These are phyloP conservation scores for Clepsis dumicolana DNA, from an alignment of 2,888 invertebrate genomes.

Conservation along the genomic window DNA sequence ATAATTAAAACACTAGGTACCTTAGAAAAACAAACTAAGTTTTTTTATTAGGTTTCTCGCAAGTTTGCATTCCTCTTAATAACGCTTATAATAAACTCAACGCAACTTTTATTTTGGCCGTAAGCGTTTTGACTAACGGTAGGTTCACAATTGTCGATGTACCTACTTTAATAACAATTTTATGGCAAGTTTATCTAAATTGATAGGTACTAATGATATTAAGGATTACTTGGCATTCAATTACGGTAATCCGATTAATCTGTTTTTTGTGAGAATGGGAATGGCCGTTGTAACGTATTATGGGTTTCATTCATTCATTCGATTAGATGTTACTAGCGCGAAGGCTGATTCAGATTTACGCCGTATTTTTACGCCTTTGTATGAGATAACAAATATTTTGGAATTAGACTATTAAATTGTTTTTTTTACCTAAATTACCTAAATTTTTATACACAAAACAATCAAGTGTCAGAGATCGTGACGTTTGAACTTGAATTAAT, in stretches of 20 bases:
- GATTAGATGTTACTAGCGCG: conserved; percentile 17
- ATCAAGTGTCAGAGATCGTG: neutral
- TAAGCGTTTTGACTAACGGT: neutral
- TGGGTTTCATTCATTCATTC: conserved; percentile 7
- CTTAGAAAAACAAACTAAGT: no score
- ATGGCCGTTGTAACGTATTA: conserved; percentile 7
- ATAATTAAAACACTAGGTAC: no score
- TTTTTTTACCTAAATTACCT: no score
- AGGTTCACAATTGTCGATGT: no score
- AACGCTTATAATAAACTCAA: no score
- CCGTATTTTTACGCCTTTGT: neutral
- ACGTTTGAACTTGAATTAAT: neutral
- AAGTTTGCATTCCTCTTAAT: no score
- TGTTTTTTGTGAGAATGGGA: conserved; percentile 18
- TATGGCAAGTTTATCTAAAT: neutral
- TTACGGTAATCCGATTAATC: conserved; percentile 21
- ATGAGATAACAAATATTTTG: neutral
- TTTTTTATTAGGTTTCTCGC: no score
- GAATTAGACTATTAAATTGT: no score
- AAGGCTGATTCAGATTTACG: conserved; percentile 24
- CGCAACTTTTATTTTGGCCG: no score
- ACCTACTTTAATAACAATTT: neutral
- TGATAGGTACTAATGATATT: neutral
- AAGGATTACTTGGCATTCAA: neutral
- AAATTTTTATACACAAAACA: no score